These are phyloP conservation scores for Schlechtendalia chinensis DNA, from an alignment of 1,140 invertebrate genomes.

Conservation along the genomic window DNA sequence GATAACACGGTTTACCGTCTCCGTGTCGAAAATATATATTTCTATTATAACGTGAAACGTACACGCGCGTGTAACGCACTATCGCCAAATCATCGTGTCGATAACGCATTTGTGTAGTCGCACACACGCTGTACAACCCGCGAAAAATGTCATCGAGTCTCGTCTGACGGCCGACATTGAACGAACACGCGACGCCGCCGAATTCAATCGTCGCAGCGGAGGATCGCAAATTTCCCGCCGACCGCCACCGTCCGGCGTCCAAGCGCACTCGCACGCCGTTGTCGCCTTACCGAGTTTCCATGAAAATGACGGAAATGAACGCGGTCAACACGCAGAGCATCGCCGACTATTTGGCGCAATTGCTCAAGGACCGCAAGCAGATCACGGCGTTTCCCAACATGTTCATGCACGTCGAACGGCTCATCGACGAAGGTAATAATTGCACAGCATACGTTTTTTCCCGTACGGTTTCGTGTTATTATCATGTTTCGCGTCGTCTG, in stretches of 20 bases:
- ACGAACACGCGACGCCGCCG: neutral
- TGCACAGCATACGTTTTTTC: neutral
- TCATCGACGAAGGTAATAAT: slow-evolving; percentile 93
- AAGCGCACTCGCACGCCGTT: neutral
- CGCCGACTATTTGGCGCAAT: slow-evolving; percentile 99
- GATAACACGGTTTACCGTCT: slow-evolving; percentile 26
- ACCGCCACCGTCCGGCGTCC: neutral
- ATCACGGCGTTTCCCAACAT: slow-evolving; percentile 98
- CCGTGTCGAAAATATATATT: neutral
- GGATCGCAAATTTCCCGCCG: neutral
- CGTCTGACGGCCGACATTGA: neutral
- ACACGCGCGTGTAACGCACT: neutral
- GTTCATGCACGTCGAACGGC: slow-evolving; percentile 97
- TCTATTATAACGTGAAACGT: neutral
- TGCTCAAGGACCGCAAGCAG: slow-evolving; percentile 99
- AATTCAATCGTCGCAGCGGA: neutral
- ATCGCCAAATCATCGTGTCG: slow-evolving; percentile 9
- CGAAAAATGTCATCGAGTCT: slow-evolving; percentile 7
- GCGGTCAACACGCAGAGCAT: slow-evolving; percentile 69
- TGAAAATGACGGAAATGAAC: slow-evolving; percentile 50
- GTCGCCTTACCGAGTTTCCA: slow-evolving; percentile 10
- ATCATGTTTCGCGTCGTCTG: neutral
- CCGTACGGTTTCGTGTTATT: too few relatives aligned
- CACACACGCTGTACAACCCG: neutral
- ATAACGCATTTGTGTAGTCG: slow-evolving; percentile 2